Base-by-base conservation (phyloP, 2,797 vertebrate genomes). In the Vespertilio murinus region DNA sequence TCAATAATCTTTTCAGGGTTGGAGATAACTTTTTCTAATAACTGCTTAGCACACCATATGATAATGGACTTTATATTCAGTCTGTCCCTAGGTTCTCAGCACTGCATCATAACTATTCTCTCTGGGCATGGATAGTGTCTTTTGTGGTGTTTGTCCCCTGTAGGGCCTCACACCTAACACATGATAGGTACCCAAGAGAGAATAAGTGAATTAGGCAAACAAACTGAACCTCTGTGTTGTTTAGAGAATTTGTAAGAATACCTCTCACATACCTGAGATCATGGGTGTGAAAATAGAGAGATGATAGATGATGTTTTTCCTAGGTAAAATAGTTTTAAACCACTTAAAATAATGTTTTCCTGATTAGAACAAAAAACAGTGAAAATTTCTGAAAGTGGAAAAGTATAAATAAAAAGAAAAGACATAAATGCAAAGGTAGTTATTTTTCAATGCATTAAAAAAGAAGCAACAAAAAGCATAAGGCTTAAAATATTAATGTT, bases 291-390 rank as follows among this genome's bases (percentile, higher is more conserved):
- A 88, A 71, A 77, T 30, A 70, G 38, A 88, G 64, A 54, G 35
- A 30, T 40, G 56, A 49, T 35, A 91, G 59, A 64, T 71, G 33
- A 61, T 56, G 30, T 85, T 94, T 87, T 75, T 38, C 35, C n/a
- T 40, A 49, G 33, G n/a, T 54, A 9, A 74, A 73, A 49, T 89
- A 67, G 71, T 87, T 40, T 71, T 28, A 64, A 87, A 67, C 40
- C 61, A 81, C 73, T 91, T 73, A 65, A 93, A 83, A 89, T 71
- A 65, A 65, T 75, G 11, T 75, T 95, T 91, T 74, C 52, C 40
- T 75, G 45, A 78, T 79, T 56, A 82, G n/a, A 91, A 28, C 47
- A 69, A 90, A 90, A 77, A 35, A 61, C 18, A 18, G 69, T 79
- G 45, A 96, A 93, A 93, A 90, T 54, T 28, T 74, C 6, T 87